Percentiles rank a stretch among this genome's conserved stretches.
phyloP scores from a whole-genome alignment of 2,888 invertebrate genomes.

The Tethea ocularis region DNA sequence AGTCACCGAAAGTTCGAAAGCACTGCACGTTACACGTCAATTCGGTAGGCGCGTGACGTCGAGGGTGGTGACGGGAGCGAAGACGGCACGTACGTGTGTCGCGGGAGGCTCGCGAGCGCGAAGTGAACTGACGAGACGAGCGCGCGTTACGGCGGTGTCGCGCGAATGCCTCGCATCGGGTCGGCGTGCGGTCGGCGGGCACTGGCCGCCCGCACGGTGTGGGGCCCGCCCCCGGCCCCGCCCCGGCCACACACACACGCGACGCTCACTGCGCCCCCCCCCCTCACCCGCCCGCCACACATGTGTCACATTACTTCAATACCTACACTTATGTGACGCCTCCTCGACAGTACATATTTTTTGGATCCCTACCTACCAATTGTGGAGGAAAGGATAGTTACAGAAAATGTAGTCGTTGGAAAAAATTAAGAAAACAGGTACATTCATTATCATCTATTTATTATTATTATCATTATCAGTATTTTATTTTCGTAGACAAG shows the following conservation, averaged over 20 bases:
- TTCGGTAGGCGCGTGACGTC: slow-evolving; percentile 35
- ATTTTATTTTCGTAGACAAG: too few species aligned
- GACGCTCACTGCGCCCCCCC: slow-evolving; percentile 26
- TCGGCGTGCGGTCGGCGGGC: slow-evolving; percentile 61
- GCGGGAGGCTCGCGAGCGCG: slow-evolving; percentile 64
- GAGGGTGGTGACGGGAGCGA: slow-evolving; percentile 50
- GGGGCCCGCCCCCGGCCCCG: slow-evolving; percentile 71
- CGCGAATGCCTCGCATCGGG: slow-evolving; percentile 66
- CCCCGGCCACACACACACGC: slow-evolving; percentile 56
- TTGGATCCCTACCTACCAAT: slow-evolving; percentile 60
- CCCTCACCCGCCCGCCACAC: slow-evolving; percentile 41
- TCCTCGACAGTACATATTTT: slow-evolving; percentile 72
- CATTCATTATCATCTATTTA: too few species aligned
- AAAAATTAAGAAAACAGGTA: too few species aligned
- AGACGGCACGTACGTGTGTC: slow-evolving; percentile 61
- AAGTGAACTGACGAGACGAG: slow-evolving; percentile 58
- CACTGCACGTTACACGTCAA: slow-evolving; percentile 55
- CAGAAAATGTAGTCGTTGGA: too few species aligned
- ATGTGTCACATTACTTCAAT: slow-evolving; percentile 70
- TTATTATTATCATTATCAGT: too few species aligned
- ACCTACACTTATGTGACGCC: slow-evolving; percentile 80
- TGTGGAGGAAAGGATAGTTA: too few species aligned
- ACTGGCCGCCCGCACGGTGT: slow-evolving; percentile 56
- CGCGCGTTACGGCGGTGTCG: slow-evolving; percentile 64
- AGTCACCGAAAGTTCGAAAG: slow-evolving; percentile 54